These are phyloP conservation scores for Nomada ferruginata DNA, from an alignment of 2,888 invertebrate genomes.

Conservation along the genomic window DNA sequence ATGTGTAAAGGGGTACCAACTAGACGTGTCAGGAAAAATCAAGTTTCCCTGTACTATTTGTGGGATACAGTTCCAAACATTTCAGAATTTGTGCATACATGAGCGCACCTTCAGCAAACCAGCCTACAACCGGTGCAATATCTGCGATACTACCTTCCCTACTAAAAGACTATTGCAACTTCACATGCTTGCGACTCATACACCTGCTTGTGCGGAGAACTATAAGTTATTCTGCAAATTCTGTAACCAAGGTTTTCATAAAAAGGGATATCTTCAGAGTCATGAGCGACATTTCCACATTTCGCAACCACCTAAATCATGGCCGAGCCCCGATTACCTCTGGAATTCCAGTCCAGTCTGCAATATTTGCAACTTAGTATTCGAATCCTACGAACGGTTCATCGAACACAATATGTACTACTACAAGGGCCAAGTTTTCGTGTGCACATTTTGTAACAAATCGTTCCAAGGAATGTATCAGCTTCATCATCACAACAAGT, in stretches of 20 bases:
- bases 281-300: constrained; percentile 73
- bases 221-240: constrained; percentile 61
- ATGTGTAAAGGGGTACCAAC: constrained; percentile 10
- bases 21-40: neutral
- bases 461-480: constrained; percentile 66
- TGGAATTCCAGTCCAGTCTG: constrained; percentile 43
- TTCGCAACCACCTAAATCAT: neutral
- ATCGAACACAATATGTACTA: constrained; percentile 72
- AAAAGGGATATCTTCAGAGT: constrained; percentile 43
- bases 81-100: constrained; percentile 52
- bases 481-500: constrained; percentile 70
- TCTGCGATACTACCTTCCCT: constrained; percentile 67
- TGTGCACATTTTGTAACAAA: constrained; percentile 63
- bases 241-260: constrained; percentile 71
- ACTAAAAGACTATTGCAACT: constrained; percentile 42
- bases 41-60: constrained; percentile 62
- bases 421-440: constrained; percentile 49
- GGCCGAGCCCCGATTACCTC: neutral
- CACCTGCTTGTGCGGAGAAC: neutral
- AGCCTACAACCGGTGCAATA: constrained; percentile 37
- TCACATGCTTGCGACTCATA: constrained; percentile 66
- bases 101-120: constrained; percentile 32
- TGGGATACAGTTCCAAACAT: constrained; percentile 45
- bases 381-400: constrained; percentile 62
- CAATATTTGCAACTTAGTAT: constrained; percentile 65